Evolutionary conservation across 2,797 vertebrate species (phyloP).

Genomic region (Hozukius guyotensis): DNA sequence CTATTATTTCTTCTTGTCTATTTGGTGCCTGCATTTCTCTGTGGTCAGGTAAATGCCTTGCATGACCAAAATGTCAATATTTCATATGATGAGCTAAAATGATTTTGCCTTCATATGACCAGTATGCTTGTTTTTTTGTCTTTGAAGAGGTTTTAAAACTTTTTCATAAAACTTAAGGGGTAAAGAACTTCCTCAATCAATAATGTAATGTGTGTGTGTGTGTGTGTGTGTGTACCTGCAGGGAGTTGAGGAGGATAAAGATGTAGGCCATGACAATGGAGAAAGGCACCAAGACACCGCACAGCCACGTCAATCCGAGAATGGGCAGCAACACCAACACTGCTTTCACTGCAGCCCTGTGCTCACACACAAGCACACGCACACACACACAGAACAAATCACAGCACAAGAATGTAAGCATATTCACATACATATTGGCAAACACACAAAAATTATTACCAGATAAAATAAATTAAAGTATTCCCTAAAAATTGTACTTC

Average conservation of each 20-base stretch:
- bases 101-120: background rate
- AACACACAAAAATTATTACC: slow-evolving; percentile 1
- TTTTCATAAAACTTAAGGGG: background rate
- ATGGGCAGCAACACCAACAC: slow-evolving; percentile 86
- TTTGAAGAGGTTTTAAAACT: background rate
- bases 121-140: background rate
- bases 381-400: background rate
- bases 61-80: background rate
- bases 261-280: slow-evolving; percentile 85
- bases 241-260: slow-evolving; percentile 86
- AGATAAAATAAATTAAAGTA: background rate
- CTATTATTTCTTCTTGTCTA: no score
- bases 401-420: background rate
- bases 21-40: no score
- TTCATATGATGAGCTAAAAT: background rate
- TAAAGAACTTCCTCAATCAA: background rate
- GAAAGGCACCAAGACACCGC: slow-evolving; percentile 85
- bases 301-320: slow-evolving; percentile 87
- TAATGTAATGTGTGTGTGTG: background rate
- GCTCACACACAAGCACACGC: slow-evolving; percentile 18
- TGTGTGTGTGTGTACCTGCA: slow-evolving; percentile 78
- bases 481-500: slow-evolving; percentile 1
- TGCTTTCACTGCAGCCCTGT: slow-evolving; percentile 85
- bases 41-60: no score
- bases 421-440: background rate